These are phyloP conservation scores for Dasypolia templi DNA, from an alignment of 2,888 invertebrate species.

Conservation along the genomic window DNA sequence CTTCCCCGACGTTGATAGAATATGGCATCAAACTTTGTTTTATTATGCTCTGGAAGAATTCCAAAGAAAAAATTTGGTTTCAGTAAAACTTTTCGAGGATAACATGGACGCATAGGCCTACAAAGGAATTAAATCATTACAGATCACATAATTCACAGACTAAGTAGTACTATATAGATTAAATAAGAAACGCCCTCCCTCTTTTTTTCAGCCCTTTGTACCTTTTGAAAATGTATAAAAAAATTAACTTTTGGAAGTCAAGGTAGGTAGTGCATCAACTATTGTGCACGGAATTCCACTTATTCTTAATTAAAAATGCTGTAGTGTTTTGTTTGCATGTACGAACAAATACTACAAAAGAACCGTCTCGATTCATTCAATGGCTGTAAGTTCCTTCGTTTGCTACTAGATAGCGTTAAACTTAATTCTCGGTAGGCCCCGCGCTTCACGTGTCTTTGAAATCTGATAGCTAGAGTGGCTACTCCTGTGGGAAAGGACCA, in stretches of 20 bases:
- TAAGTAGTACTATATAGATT: no score
- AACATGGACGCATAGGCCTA: not conserved
- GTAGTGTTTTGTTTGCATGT: not conserved
- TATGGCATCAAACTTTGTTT: slow-evolving; percentile 10
- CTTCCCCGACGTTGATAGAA: slow-evolving; percentile 14
- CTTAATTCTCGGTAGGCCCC: slow-evolving; percentile 1
- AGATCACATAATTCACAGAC: no score
- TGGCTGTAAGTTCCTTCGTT: slow-evolving; percentile 12
- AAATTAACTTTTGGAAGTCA: not conserved
- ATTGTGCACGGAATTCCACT: not conserved
- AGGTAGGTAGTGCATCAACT: not conserved
- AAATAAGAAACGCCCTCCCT: not conserved
- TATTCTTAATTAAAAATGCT: no score
- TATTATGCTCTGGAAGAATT: slow-evolving; percentile 7
- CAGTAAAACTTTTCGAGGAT: no score
- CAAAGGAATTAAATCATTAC: not conserved
- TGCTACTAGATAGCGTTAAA: slow-evolving; percentile 47
- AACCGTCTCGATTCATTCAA: not conserved
- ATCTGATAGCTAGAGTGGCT: slow-evolving; percentile 25
- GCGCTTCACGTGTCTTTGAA: slow-evolving; percentile 28
- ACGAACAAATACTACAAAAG: not conserved
- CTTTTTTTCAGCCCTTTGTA: not conserved
- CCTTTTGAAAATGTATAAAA: not conserved
- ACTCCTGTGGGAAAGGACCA: slow-evolving; percentile 33
- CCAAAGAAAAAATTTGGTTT: not conserved